A percentile compares a stretch with the other conserved stretches of the same genome.
These are phyloP conservation scores for Sinocyclocheilus rhinocerous DNA, from an alignment of 2,113 vertebrate genomes.

Conservation along the genomic window DNA sequence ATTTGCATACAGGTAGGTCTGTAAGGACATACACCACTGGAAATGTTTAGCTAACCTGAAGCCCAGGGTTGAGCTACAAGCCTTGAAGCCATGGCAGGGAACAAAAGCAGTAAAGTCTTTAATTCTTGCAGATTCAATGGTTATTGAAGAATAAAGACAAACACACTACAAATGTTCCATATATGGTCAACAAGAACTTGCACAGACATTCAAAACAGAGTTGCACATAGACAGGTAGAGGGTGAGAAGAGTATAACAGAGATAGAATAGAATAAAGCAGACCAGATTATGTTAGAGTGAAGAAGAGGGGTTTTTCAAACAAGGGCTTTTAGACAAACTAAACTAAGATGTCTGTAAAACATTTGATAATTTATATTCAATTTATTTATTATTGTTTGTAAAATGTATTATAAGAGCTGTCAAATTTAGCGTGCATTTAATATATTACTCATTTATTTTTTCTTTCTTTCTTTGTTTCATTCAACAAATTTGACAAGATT, in stretches of 20 bases:
- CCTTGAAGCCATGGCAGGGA: neutral
- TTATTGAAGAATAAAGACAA: neutral
- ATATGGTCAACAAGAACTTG: neutral
- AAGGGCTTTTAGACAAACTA: too few species aligned
- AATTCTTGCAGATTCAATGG: neutral
- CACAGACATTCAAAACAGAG: neutral
- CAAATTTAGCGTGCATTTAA: neutral
- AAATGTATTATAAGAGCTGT: neutral
- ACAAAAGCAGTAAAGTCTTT: neutral
- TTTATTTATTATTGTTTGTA: neutral
- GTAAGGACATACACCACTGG: constrained; percentile 69
- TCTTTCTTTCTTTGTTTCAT: neutral
- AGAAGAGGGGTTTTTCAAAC: neutral
- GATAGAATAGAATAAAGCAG: neutral
- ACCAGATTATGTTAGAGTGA: neutral
- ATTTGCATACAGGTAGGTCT: constrained; percentile 19
- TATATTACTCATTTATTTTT: neutral
- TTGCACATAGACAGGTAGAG: neutral
- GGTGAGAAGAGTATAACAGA: neutral
- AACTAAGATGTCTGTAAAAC: too few species aligned
- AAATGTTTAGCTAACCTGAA: constrained; percentile 77
- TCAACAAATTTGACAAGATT: neutral
- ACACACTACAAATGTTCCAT: neutral
- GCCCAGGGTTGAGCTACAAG: neutral
- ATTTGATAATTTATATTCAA: neutral